Evolutionary conservation across 2,113 vertebrate genomes (phyloP).

Genomic region (Ochotona princeps): DNA sequence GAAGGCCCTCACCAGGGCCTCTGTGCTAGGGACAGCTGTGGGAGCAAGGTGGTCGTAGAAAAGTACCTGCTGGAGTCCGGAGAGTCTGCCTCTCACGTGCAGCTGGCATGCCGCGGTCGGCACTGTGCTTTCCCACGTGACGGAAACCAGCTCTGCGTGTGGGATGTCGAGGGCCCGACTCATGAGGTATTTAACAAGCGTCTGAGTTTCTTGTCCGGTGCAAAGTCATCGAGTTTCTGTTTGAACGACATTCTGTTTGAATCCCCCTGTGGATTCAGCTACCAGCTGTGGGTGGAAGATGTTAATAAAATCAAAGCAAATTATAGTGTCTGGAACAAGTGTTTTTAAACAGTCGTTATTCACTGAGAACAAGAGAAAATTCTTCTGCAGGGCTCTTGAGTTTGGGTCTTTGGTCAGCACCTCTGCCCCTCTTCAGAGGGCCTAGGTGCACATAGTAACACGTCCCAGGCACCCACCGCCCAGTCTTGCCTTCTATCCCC

Average conservation of each 20-base stretch:
- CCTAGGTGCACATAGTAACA: accelerated
- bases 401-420: no score
- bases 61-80: slow-evolving; percentile 79
- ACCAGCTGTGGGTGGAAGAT: no score
- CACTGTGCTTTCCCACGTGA: slow-evolving; percentile 86
- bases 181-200: slow-evolving; percentile 81
- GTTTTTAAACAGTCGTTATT: not conserved
- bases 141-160: slow-evolving; percentile 85
- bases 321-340: not conserved
- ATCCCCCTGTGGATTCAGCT: not conserved
- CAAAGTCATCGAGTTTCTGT: accelerated
- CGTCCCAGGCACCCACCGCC: accelerated
- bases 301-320: not conserved
- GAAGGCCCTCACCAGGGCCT: not conserved
- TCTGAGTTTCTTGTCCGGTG: accelerated
- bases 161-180: slow-evolving; percentile 73
- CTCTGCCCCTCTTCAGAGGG: no score
- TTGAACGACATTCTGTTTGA: not conserved
- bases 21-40: not conserved
- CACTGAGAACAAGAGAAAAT: not conserved
- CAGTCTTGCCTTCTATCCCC: accelerated
- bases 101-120: slow-evolving; percentile 85
- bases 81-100: slow-evolving; percentile 80
- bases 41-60: slow-evolving; percentile 67
- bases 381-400: not conserved